A percentile compares a stretch with the other conserved stretches of the same genome.
phyloP scores from a whole-genome alignment of 2,797 vertebrate species.

The Avahi laniger region DNA sequence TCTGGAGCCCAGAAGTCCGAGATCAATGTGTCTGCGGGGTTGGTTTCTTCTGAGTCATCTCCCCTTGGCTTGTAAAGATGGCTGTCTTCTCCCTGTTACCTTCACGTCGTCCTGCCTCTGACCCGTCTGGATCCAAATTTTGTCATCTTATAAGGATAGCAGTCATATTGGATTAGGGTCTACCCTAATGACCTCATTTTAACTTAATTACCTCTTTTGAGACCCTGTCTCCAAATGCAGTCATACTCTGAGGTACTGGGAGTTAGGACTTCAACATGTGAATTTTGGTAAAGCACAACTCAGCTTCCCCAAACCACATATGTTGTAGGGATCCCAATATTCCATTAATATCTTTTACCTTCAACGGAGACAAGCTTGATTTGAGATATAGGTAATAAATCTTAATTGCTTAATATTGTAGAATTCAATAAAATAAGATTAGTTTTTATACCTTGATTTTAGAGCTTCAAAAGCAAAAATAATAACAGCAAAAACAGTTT shows the following conservation, averaged over 20 bases:
- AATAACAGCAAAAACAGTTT: background rate
- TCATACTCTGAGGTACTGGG: background rate
- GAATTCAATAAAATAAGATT: slow-evolving; percentile 30
- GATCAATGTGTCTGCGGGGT: background rate
- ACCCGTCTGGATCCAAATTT: background rate
- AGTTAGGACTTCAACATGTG: background rate
- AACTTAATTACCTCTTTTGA: background rate
- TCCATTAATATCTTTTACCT: slow-evolving; percentile 5
- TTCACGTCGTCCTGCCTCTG: background rate
- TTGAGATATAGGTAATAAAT: background rate
- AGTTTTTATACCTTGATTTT: slow-evolving; percentile 21
- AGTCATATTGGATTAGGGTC: background rate
- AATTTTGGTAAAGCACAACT: background rate
- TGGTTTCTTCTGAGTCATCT: background rate
- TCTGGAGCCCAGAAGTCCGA: background rate
- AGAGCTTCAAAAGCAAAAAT: slow-evolving; percentile 6
- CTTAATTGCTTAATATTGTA: slow-evolving; percentile 19
- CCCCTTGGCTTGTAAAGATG: background rate
- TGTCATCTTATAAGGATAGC: background rate
- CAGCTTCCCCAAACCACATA: background rate
- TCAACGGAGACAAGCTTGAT: slow-evolving; percentile 7
- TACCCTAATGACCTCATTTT: background rate
- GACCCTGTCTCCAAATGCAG: background rate
- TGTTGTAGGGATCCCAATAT: background rate
- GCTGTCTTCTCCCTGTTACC: background rate